A percentile compares a stretch with the other conserved stretches of the same genome.
phyloP scores from a whole-genome alignment of 1,140 invertebrate species.

The Drosophila aff. region DNA sequence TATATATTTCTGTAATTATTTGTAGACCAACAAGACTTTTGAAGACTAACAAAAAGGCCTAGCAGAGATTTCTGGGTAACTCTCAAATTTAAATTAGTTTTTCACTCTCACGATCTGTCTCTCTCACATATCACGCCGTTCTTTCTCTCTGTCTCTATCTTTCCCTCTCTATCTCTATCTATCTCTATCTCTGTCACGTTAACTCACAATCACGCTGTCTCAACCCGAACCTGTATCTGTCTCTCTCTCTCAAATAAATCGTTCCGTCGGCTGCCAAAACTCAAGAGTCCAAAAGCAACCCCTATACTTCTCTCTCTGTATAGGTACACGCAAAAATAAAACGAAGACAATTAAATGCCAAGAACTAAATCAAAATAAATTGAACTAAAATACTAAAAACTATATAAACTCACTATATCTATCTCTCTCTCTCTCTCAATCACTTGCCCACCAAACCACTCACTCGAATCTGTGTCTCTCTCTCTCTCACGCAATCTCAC shows the following conservation, averaged over 20 bases:
- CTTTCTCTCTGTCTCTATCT: conserved; percentile 28
- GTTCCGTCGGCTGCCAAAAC: conserved; percentile 37
- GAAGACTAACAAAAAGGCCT: not conserved
- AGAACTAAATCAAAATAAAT: conserved; percentile 42
- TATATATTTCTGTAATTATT: not conserved
- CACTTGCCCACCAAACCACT: conserved; percentile 45
- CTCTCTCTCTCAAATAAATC: conserved; percentile 27
- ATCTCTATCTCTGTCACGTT: conserved; percentile 25
- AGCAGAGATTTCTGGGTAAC: conserved; percentile 11
- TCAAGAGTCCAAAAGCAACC: conserved; percentile 16
- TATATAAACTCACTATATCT: conserved; percentile 47
- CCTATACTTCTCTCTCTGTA: conserved; percentile 27
- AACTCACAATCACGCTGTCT: conserved; percentile 47
- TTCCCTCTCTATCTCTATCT: not conserved
- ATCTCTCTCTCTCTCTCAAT: conserved; percentile 44
- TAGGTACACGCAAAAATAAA: conserved; percentile 56
- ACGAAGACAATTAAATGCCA: conserved; percentile 29
- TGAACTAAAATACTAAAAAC: conserved; percentile 39
- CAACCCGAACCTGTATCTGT: conserved; percentile 20
- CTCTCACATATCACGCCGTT: conserved; percentile 34
- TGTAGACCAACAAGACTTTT: not conserved
- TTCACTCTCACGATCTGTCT: conserved; percentile 28
- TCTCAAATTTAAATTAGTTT: conserved; percentile 27
- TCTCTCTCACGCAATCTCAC: conserved; percentile 42
- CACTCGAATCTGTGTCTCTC: conserved; percentile 32